These are phyloP conservation scores for Mola mola DNA, from an alignment of 2,113 vertebrate genomes.

Conservation along the genomic window DNA sequence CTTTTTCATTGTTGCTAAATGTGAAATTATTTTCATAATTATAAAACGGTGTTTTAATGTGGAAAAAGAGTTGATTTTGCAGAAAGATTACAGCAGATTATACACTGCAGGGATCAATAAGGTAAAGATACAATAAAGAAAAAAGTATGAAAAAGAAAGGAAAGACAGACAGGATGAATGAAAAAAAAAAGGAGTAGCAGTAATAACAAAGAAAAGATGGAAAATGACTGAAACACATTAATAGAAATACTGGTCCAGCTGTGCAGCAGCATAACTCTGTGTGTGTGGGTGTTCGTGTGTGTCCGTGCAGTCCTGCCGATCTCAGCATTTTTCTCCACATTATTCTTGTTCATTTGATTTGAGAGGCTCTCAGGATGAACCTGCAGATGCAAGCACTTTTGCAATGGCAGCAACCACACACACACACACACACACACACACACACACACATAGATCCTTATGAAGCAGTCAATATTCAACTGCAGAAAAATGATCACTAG, in stretches of 20 bases:
- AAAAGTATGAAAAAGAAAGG: not conserved
- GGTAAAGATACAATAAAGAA: not conserved
- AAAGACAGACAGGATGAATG: not conserved
- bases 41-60: too few species aligned
- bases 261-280: not conserved
- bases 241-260: too few species aligned
- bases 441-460: constrained; percentile 21
- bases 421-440: constrained; percentile 7
- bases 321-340: constrained; percentile 75
- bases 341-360: constrained; percentile 77
- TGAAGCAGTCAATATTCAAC: constrained; percentile 71
- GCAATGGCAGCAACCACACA: constrained; percentile 3
- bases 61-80: too few species aligned
- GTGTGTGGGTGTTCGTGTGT: constrained; percentile 22
- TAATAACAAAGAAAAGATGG: not conserved
- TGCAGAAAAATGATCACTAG: constrained; percentile 56
- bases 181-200: not conserved
- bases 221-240: too few species aligned
- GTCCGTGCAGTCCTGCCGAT: constrained; percentile 44
- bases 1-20: too few species aligned
- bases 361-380: constrained; percentile 68
- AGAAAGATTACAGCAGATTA: not conserved
- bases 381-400: constrained; percentile 75
- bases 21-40: too few species aligned
- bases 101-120: too few species aligned